Conservation (phyloP, 2,888 invertebrate genomes). For the Mesorhabditis sp. region DNA sequence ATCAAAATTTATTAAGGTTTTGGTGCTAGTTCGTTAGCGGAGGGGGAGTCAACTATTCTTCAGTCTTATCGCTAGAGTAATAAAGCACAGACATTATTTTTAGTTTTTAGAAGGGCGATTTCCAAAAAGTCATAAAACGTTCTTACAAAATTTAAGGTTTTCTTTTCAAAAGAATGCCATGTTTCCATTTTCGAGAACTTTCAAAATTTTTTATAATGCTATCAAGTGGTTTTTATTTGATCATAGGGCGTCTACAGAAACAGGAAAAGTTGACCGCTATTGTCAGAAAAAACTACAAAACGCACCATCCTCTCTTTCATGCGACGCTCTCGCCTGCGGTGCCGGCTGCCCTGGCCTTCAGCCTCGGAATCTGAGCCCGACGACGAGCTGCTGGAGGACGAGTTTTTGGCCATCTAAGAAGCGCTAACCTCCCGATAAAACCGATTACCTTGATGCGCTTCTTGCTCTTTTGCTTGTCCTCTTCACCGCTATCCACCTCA, state of each 20-base stretch:
- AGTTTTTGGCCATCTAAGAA: constrained; percentile 11
- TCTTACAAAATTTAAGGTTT: too few relatives aligned
- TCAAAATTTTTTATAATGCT: too few relatives aligned
- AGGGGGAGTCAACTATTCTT: too few relatives aligned
- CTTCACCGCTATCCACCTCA: constrained; percentile 37
- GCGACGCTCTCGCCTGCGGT: constrained; percentile 19
- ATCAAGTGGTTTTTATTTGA: too few relatives aligned
- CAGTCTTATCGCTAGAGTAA: too few relatives aligned
- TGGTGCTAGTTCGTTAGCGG: background rate
- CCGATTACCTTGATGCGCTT: constrained; percentile 10
- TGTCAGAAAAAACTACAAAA: background rate
- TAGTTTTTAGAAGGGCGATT: too few relatives aligned
- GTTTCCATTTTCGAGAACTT: too few relatives aligned
- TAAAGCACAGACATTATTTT: too few relatives aligned
- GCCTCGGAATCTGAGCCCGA: constrained; percentile 13
- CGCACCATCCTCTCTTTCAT: constrained; percentile 19
- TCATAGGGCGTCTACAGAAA: too few relatives aligned
- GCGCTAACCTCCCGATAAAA: background rate
- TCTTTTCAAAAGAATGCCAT: too few relatives aligned
- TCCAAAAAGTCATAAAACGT: too few relatives aligned
- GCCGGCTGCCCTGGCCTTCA: constrained; percentile 17
- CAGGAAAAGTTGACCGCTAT: too few relatives aligned
- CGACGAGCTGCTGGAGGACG: constrained; percentile 16
- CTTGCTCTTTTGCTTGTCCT: constrained; percentile 15
- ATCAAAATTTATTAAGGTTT: constrained; percentile 6